Evolutionary conservation across 1,140 invertebrate genomes (phyloP).

Genomic region (Batillaria attramentaria): DNA sequence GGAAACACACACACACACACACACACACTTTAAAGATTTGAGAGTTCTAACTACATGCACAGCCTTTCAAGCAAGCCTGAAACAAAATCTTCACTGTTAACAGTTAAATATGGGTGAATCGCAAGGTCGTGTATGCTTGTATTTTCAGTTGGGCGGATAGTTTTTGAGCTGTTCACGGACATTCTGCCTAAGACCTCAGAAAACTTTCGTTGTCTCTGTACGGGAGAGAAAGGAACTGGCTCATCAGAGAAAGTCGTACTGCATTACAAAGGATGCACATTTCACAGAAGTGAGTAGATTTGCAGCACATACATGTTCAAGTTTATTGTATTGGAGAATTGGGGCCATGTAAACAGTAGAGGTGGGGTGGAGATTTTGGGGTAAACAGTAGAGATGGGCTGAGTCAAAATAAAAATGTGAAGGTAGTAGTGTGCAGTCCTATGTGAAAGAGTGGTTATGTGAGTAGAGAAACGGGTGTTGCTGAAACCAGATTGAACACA

Average conservation of each 20-base stretch:
- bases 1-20: no score
- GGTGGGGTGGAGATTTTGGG: not conserved
- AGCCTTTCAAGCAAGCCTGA: not conserved
- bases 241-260: slow-evolving; percentile 66
- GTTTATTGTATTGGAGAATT: not conserved
- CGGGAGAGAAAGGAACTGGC: slow-evolving; percentile 71
- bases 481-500: no score
- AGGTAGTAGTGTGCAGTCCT: not conserved
- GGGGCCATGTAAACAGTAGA: not conserved
- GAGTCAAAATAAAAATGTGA: not conserved
- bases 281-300: slow-evolving; percentile 75
- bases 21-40: not conserved
- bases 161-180: slow-evolving; percentile 85
- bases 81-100: slow-evolving; percentile 2
- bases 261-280: slow-evolving; percentile 69
- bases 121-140: slow-evolving; percentile 22
- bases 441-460: no score
- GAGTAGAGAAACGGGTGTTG: no score
- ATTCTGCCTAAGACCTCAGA: slow-evolving; percentile 91
- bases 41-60: not conserved
- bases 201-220: slow-evolving; percentile 74
- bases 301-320: not conserved
- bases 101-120: no score
- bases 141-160: slow-evolving; percentile 55
- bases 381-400: not conserved